Evolutionary conservation across 2,113 vertebrate species (phyloP), one percentile per base, ranked within the genome.

Genomic region (Hemichromis elongatus): DNA sequence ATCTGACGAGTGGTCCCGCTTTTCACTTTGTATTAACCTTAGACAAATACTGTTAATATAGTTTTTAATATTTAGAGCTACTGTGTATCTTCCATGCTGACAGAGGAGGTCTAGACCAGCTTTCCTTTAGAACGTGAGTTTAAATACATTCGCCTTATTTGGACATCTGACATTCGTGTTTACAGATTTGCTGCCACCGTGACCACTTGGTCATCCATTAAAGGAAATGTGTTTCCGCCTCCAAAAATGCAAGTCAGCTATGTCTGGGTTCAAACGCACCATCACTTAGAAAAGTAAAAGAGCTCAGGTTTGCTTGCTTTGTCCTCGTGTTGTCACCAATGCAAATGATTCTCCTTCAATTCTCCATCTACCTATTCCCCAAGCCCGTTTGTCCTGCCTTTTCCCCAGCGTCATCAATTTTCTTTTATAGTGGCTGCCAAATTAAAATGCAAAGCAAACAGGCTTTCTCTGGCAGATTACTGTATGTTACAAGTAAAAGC

Each of bases 391-490:
- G 55, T 26, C 70, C 83, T 84, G 28, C 30, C 50, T 75, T 61
- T 70, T 35, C 80, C 35, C 50, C 37, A n/a, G 10, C 9, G 16
- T 68, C 68, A 8, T 87, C 61, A 80, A 84, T 90, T 73, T 77
- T 83, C 55, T 77, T 84, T 81, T 81, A 81, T 35, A 35, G 53
- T 13, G 6, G 10, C 53, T 81, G 89, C 57, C 82, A 86, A 85
- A 83, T 85, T 83, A 79, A 91, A 90, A 93, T 55, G 45, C 85
- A 79, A 88, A 86, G 83, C 80, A 85, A 89, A 88, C 80, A 75
- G 52, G 37, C 54, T 77, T 84, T 54, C 79, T 80, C 37, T 52
- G 9, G 52, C 61, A 73, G 37, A 82, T 82, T 52, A 66, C 28
- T 42, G 35, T 18, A 16, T 21, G 18, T 12, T 33, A 28, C 14